These are phyloP conservation scores for Tetragonula clypearis DNA, from an alignment of 1,140 invertebrate genomes.

Conservation along the genomic window DNA sequence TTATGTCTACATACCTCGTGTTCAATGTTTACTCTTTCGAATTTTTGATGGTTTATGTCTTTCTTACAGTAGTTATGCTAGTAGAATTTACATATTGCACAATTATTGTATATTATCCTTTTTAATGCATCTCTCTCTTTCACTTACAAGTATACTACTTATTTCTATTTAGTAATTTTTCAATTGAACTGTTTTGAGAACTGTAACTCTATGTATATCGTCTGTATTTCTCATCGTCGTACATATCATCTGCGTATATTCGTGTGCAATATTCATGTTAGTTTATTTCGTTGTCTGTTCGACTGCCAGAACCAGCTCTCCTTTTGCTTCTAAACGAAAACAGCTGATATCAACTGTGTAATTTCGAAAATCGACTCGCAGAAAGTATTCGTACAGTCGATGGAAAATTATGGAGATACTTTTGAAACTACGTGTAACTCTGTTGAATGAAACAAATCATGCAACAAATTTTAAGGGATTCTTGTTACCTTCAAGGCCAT, in stretches of 20 bases:
- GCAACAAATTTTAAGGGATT: too few species aligned
- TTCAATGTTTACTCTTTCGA: background rate
- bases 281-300: too few species aligned
- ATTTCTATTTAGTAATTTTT: background rate
- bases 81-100: constrained; percentile 13
- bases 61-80: constrained; percentile 10
- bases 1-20: background rate
- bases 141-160: constrained; percentile 1
- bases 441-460: too few species aligned
- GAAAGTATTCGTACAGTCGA: too few species aligned
- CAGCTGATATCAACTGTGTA: background rate
- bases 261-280: background rate
- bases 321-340: background rate
- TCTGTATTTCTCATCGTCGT: background rate
- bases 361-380: background rate
- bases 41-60: constrained; percentile 15
- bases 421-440: too few species aligned
- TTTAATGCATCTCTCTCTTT: constrained; percentile 3
- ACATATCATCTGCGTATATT: background rate
- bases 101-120: constrained; percentile 3
- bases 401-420: too few species aligned
- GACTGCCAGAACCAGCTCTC: background rate
- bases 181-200: background rate
- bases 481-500: too few species aligned
- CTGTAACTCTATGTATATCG: background rate